Evolutionary conservation across 1,140 invertebrate genomes (phyloP), one percentile per base, ranked within the genome.

Genomic region (Aplysia californica): DNA sequence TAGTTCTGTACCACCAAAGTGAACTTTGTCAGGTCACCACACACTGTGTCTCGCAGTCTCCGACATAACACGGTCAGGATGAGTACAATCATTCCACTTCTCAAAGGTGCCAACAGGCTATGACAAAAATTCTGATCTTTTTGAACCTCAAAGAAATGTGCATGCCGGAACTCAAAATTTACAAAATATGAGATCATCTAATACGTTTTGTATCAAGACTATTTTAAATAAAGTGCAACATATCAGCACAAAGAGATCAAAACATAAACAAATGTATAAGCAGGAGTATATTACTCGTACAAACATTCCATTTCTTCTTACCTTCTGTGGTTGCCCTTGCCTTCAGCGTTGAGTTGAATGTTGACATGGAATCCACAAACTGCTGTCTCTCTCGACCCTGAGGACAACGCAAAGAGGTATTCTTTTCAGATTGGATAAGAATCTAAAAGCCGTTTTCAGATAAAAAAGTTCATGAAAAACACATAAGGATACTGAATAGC

Each of bases 341-440:
- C 44, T 83, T 84, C 6, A 87, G 73, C 61, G 85, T 88, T 21
- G 82, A 80, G 61, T 88, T 86, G 79, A 88, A 88, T 50, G 80
- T 81, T 3, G 86, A 81, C 86, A 88, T 86, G 6, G 85, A 87
- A 65, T 88, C 87, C 56, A 83, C 81, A 76, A 86, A 86, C 68
- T 86, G 85, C 74, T 86, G 86, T 50, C 87, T 67, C 66, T 88
- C 87, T 58, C 85, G 80, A 21, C 83, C 87, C 85, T 88, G 79
- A 31, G 69, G 71, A 77, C 2, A 58, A 44, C 33, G 15, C 15
- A 4, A 26, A 76, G n/a, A 26, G 29, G 15, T 56, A 35, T 59
- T 4, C 4, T 65, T 44, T 18, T 39, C 58, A 21, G 21, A 10
- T 23, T 23, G 5, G 5, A 38, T 33, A 31, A 50, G 21, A 44